Percentiles rank a stretch among this genome's conserved stretches.
phyloP scores from a whole-genome alignment of 2,888 invertebrate species.

The Aphodius sticticus region DNA sequence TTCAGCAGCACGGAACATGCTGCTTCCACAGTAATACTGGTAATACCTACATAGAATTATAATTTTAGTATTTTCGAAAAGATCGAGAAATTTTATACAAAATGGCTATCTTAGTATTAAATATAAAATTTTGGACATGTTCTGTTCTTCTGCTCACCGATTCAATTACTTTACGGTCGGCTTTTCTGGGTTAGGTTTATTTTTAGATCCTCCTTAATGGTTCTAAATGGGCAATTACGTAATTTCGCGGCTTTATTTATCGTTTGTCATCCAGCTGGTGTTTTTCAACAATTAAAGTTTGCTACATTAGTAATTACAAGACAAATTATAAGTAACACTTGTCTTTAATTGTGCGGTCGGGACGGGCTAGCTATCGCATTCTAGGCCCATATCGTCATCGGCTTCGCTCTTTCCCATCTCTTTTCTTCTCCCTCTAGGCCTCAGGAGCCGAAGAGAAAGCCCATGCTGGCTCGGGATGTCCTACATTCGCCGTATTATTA shows the following conservation, averaged over 20 bases:
- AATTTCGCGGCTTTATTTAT: conserved; percentile 57
- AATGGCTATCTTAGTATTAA: too few species aligned
- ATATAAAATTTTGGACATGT: neutral
- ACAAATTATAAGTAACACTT: conserved; percentile 59
- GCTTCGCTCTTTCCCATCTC: neutral
- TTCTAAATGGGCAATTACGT: conserved; percentile 48
- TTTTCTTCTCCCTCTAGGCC: neutral
- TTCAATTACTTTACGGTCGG: neutral
- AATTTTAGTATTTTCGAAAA: too few species aligned
- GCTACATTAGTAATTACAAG: conserved; percentile 59
- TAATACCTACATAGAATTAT: too few species aligned
- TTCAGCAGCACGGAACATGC: too few species aligned
- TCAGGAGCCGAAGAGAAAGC: neutral
- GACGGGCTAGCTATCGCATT: neutral
- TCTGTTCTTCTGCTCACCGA: too few species aligned
- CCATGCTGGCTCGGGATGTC: neutral
- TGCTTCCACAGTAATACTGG: too few species aligned
- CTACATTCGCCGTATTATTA: neutral
- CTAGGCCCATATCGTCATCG: conserved; percentile 5
- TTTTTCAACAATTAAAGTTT: conserved; percentile 61
- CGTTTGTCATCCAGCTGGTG: conserved; percentile 60
- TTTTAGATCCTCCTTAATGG: conserved; percentile 37
- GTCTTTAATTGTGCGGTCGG: conserved; percentile 56
- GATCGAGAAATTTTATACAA: too few species aligned
- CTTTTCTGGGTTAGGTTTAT: conserved; percentile 32